Conservation (phyloP, 1,140 invertebrate species). For the Chionoecetes opilio region DNA sequence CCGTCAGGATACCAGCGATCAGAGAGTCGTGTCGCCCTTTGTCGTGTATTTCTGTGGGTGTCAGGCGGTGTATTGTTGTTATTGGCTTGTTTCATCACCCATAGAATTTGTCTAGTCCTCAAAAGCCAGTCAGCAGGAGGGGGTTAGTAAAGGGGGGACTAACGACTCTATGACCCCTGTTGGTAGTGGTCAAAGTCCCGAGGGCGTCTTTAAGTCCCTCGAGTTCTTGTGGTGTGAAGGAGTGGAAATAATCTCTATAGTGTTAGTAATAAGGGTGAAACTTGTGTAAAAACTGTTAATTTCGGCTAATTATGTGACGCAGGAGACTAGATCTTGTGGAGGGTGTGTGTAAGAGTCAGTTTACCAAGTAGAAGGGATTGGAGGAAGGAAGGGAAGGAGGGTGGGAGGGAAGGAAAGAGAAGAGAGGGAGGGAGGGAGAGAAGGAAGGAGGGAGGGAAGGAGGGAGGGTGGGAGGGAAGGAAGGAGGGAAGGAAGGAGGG, state of each 20-base stretch:
- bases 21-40: not conserved
- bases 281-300: not conserved
- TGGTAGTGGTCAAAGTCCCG: not conserved
- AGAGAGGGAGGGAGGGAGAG: not conserved
- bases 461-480: not conserved
- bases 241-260: not conserved
- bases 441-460: not conserved
- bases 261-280: conserved; percentile 17
- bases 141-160: not conserved
- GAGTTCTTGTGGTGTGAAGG: not conserved
- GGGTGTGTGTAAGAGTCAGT: not conserved
- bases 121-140: not conserved
- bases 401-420: not conserved
- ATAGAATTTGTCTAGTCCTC: not conserved
- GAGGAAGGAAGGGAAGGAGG: not conserved
- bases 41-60: not conserved
- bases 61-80: not conserved
- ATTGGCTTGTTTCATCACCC: conserved; percentile 19
- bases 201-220: not conserved
- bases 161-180: not conserved
- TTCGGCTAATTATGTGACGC: not conserved
- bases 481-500: not conserved
- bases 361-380: not conserved
- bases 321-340: not conserved
- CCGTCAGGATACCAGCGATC: no score